phyloP scores from a whole-genome alignment of 1,140 invertebrate species.

The Drosophila sp. region DNA sequence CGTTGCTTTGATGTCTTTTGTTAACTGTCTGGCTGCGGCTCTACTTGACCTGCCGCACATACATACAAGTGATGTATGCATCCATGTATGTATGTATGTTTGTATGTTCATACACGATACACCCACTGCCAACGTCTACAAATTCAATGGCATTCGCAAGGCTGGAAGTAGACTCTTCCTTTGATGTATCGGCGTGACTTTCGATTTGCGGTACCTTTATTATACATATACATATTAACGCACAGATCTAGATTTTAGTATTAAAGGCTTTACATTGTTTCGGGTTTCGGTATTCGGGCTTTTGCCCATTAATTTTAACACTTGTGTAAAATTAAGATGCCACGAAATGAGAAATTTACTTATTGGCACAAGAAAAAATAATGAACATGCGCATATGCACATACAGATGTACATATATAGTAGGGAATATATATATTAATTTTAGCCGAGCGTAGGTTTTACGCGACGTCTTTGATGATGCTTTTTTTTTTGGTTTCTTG shows the following conservation, averaged over 20 bases:
- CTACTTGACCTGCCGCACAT: background rate
- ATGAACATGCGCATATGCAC: conserved; percentile 13
- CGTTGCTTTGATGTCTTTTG: background rate
- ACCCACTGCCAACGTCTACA: conserved; percentile 13
- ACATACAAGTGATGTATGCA: background rate
- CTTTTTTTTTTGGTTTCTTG: background rate
- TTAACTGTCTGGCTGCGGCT: background rate
- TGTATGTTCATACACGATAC: background rate
- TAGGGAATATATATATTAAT: background rate
- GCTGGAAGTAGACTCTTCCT: background rate
- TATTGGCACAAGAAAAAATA: conserved; percentile 19
- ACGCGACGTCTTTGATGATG: conserved; percentile 9
- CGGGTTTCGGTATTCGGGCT: background rate
- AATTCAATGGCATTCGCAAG: conserved; percentile 7
- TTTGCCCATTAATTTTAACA: background rate
- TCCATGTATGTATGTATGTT: background rate
- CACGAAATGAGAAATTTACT: conserved; percentile 10
- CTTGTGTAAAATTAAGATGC: conserved; percentile 6
- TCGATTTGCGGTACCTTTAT: background rate
- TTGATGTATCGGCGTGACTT: background rate
- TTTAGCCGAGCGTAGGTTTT: conserved; percentile 1
- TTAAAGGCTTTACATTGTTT: conserved; percentile 3
- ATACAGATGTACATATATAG: background rate
- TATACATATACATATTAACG: conserved; percentile 1
- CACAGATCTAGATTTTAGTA: background rate